These are phyloP conservation scores for Pachyramphus minor DNA, from an alignment of 2,113 vertebrate genomes.

Conservation along the genomic window DNA sequence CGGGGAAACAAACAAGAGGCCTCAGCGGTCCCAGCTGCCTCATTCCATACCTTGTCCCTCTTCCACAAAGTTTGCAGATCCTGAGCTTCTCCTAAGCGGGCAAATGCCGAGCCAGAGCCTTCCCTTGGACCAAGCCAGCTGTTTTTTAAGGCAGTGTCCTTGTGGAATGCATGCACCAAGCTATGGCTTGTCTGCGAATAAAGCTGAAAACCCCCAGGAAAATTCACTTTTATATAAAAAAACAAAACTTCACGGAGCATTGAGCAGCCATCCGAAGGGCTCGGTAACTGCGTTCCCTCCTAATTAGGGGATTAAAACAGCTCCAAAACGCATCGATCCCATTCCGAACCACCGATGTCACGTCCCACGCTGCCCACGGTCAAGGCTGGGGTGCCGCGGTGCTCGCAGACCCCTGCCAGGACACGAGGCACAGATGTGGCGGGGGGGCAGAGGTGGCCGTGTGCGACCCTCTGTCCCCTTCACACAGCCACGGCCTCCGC, in stretches of 20 bases:
- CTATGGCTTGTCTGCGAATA: background rate
- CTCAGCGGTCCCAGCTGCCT: background rate
- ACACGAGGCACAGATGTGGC: background rate
- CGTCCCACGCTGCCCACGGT: background rate
- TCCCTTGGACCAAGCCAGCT: background rate
- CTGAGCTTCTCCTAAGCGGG: background rate
- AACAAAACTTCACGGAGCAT: background rate
- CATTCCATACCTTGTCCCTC: background rate
- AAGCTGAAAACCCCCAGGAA: background rate
- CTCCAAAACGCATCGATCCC: background rate
- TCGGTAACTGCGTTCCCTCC: background rate
- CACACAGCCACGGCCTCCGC: background rate
- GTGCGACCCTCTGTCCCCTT: background rate
- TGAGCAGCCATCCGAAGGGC: background rate
- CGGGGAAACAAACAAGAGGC: background rate
- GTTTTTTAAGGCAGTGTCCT: background rate
- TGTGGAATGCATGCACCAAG: accelerated
- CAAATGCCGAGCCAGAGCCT: background rate
- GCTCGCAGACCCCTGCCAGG: background rate
- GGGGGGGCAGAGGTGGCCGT: background rate
- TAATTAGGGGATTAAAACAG: background rate
- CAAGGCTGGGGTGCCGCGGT: background rate
- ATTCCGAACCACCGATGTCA: accelerated
- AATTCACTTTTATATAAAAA: background rate
- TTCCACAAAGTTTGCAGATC: background rate